Conservation (phyloP, 2,113 vertebrate genomes). For the Dicerorhinus sumatrensis region DNA sequence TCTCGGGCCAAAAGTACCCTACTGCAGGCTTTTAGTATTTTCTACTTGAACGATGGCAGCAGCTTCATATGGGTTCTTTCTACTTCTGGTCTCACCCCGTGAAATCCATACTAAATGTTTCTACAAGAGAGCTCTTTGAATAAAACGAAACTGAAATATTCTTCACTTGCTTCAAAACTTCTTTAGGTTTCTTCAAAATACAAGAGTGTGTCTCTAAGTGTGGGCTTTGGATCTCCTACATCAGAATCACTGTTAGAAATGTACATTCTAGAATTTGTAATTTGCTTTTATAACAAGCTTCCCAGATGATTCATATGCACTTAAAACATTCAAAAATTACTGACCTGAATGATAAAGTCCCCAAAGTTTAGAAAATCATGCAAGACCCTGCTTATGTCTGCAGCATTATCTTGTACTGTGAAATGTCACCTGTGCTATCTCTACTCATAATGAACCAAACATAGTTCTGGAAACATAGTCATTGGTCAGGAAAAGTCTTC, state of each 20-base stretch:
- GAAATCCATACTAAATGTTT: not conserved
- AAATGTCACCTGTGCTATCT: not conserved
- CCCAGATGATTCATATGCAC: not conserved
- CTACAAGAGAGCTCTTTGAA: not conserved
- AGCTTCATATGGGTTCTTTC: not conserved
- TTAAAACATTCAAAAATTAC: not conserved
- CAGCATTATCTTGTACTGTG: not conserved
- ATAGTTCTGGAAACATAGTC: not conserved
- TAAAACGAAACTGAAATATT: not conserved
- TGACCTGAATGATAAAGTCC: not conserved
- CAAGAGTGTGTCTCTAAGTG: not conserved
- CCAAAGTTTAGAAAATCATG: not conserved
- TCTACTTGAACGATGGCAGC: not conserved
- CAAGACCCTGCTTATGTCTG: not conserved
- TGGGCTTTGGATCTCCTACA: not conserved
- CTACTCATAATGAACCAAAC: not conserved
- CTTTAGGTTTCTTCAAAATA: not conserved
- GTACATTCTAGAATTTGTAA: not conserved
- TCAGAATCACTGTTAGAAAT: not conserved
- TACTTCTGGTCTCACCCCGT: not conserved
- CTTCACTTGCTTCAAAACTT: not conserved
- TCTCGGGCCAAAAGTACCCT: not conserved
- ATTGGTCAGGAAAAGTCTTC: not conserved
- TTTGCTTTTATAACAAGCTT: not conserved
- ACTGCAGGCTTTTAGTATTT: constrained; percentile 22